These are phyloP conservation scores for Lerista edwardsae DNA, from an alignment of 2,797 vertebrate genomes.

Conservation along the genomic window DNA sequence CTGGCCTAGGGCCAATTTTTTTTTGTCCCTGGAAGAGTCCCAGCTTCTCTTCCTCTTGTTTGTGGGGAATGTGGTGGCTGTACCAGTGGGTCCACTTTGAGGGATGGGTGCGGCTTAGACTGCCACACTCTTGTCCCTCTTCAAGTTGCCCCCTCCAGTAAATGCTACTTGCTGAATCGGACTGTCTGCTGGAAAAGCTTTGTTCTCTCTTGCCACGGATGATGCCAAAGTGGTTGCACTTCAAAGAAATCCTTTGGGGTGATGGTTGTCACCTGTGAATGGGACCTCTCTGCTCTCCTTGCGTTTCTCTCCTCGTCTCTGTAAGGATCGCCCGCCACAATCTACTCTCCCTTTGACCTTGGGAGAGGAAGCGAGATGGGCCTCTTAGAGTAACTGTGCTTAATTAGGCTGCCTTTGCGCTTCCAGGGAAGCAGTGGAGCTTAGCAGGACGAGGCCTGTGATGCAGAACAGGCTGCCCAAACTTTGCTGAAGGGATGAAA, in stretches of 20 bases:
- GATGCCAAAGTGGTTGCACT: background rate
- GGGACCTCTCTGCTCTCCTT: background rate
- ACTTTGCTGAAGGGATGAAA: constrained; percentile 18
- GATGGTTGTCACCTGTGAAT: background rate
- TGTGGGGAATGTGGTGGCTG: background rate
- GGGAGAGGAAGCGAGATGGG: background rate
- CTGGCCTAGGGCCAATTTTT: too few relatives aligned
- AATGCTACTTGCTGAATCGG: too few relatives aligned
- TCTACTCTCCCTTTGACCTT: constrained; percentile 15
- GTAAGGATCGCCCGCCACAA: background rate
- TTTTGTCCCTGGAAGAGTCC: too few relatives aligned
- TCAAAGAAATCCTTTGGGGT: background rate
- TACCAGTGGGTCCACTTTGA: too few relatives aligned
- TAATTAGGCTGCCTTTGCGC: constrained; percentile 10
- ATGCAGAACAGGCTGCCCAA: background rate
- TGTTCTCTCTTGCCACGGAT: background rate
- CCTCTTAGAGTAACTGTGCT: background rate
- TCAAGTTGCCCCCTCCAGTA: background rate
- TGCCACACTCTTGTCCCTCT: background rate
- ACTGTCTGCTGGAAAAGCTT: background rate
- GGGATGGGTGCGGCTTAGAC: too few relatives aligned
- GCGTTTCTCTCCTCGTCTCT: background rate
- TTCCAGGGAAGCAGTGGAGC: constrained; percentile 16
- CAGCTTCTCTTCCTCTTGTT: background rate
- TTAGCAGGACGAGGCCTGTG: background rate